Evolutionary conservation across 2,113 vertebrate species (phyloP), one percentile per base, ranked within the genome.

Genomic region (Oxyruncus cristatus): DNA sequence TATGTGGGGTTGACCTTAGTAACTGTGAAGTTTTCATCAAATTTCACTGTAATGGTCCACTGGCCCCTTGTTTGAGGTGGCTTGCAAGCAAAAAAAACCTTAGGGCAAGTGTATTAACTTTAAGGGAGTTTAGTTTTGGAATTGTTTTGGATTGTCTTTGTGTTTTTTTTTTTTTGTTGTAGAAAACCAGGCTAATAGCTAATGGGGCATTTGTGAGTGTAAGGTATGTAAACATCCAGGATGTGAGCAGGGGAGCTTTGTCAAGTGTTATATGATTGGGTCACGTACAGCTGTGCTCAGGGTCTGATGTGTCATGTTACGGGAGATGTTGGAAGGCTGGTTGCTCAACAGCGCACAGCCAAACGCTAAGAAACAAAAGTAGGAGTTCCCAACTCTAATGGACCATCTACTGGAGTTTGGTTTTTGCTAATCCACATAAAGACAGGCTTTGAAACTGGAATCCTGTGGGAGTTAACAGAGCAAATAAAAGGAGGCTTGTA

Each of bases 281-380:
- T 35, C 35, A n/a, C 1, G 0, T 37, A 19, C 1, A 0, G 15
- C 26, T 22, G 47, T 39, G 39, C 46, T 44, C 13, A 2, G 32
- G 32, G 11, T 63, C n/a, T 73, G 55, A 47, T 50, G 55, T 2
- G 1, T 59, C 24, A 11, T 1, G 1, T 61, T 55, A 50, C 23
- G 24, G 59, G 59, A 68, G 30, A 30, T 53, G 16, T 9, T 61
- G 59, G 58, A 90, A 66, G 24, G 28, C 44, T 1, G 2, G 8
- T 47, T 73, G 15, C 33, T 58, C 22, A 66, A 26, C 49, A 46
- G 13, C 55, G 58, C 37, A 58, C 28, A 84, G 46, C 28, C 0
- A 0, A 86, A 50, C 35, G 49, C 63, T 53, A 79, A 49, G 39
- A 76, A 79, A 52, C 49, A 81, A 18, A 84, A 89, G 23, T 23